These are phyloP conservation scores for Chrysocyon brachyurus DNA, from an alignment of 2,797 vertebrate species.

Conservation along the genomic window DNA sequence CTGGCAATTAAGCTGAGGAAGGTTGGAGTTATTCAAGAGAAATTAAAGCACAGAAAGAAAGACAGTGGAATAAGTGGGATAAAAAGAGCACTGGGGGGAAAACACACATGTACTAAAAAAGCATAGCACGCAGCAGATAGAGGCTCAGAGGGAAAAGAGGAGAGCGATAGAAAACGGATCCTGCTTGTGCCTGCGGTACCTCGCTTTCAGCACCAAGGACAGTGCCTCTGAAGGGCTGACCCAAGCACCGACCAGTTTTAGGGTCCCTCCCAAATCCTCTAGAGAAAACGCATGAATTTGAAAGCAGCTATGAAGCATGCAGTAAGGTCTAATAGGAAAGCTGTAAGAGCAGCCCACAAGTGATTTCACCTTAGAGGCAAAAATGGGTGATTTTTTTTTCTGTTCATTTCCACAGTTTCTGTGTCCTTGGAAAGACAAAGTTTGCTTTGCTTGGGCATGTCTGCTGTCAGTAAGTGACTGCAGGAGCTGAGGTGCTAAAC, in stretches of 20 bases:
- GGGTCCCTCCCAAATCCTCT: conserved; percentile 73
- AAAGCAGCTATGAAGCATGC: conserved; percentile 68
- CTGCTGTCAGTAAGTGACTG: conserved; percentile 62
- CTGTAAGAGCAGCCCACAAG: conserved; percentile 67
- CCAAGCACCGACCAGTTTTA: conserved; percentile 38
- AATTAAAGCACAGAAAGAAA: conserved; percentile 72
- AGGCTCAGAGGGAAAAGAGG: not conserved
- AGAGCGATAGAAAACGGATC: conserved; percentile 42
- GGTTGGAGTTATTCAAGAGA: conserved; percentile 69
- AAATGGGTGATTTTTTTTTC: conserved; percentile 74
- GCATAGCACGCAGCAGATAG: conserved; percentile 63
- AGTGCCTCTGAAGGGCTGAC: conserved; percentile 73
- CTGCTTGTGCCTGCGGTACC: conserved; percentile 18
- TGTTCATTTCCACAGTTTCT: conserved; percentile 72
- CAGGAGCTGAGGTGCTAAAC: conserved; percentile 73
- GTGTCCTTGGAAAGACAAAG: conserved; percentile 78
- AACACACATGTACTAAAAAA: conserved; percentile 71
- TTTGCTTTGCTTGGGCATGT: conserved; percentile 68
- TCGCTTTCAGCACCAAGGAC: conserved; percentile 85
- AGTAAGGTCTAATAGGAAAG: conserved; percentile 53
- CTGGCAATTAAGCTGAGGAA: conserved; percentile 70
- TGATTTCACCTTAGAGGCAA: conserved; percentile 77
- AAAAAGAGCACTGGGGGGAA: conserved; percentile 46
- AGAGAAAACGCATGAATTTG: conserved; percentile 64
- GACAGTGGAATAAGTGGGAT: not conserved